phyloP scores from a whole-genome alignment of 92 coral and sea anemone genomes.

The Epizoanthus rinbou region DNA sequence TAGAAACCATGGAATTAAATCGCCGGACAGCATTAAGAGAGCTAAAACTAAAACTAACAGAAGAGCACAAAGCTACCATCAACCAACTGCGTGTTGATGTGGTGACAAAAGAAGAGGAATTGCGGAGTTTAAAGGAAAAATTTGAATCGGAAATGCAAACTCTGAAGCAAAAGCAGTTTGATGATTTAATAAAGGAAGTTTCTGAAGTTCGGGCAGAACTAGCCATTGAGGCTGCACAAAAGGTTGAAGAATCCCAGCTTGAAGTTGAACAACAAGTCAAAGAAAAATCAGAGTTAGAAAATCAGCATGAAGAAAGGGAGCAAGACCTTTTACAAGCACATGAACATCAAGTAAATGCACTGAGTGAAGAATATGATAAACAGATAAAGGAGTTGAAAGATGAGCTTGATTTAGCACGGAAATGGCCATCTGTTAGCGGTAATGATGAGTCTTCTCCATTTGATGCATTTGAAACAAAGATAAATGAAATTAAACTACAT shows the following conservation, averaged over 20 bases:
- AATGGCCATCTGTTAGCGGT: conserved; percentile 53
- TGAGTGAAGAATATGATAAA: conserved; percentile 77
- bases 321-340: conserved; percentile 71
- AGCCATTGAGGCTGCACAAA: conserved; percentile 93
- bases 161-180: conserved; percentile 75
- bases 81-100: conserved; percentile 69
- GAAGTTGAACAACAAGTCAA: conserved; percentile 67
- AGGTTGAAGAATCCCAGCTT: conserved; percentile 77
- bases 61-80: conserved; percentile 64
- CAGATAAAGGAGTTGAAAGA: conserved; percentile 81
- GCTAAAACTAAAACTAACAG: conserved; percentile 62
- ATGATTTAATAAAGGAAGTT: conserved; percentile 87
- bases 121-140: conserved; percentile 63
- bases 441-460: conserved; percentile 39
- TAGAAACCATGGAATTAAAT: conserved; percentile 75
- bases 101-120: conserved; percentile 62
- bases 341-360: conserved; percentile 65
- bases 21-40: conserved; percentile 68
- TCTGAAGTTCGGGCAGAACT: conserved; percentile 91
- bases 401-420: conserved; percentile 68
- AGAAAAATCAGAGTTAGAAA: conserved; percentile 55
- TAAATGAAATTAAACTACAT: conserved; percentile 76
- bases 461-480: conserved; percentile 68
- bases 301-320: conserved; percentile 64
- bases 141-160: conserved; percentile 64